These are phyloP conservation scores for Buteo buteo DNA, from an alignment of 2,113 vertebrate genomes.

Conservation along the genomic window DNA sequence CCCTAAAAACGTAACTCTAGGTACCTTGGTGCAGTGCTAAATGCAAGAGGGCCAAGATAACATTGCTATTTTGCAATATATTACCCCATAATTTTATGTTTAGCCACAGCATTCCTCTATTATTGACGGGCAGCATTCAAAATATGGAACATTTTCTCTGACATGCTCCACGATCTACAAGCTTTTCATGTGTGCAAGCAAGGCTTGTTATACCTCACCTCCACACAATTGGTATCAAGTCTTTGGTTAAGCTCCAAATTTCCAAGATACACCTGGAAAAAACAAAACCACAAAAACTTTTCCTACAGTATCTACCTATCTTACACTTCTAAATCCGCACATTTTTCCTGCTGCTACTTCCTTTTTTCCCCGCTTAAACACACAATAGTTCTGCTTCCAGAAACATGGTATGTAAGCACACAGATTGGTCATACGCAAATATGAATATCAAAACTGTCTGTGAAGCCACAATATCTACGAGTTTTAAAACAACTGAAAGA, in stretches of 20 bases:
- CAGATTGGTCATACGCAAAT: neutral
- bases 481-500: neutral
- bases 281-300: neutral
- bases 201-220: neutral
- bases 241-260: neutral
- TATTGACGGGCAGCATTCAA: neutral
- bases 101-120: neutral
- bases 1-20: neutral
- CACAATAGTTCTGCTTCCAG: neutral
- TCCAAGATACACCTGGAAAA: neutral
- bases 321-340: neutral
- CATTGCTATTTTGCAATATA: neutral
- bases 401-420: accelerated
- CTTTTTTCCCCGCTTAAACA: neutral
- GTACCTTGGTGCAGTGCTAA: neutral
- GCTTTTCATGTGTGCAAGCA: neutral
- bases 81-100: neutral
- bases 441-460: neutral
- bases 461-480: neutral
- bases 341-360: neutral
- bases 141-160: neutral
- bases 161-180: neutral
- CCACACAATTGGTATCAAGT: neutral
- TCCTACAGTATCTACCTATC: neutral
- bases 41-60: neutral